Base-by-base conservation (phyloP, 2,113 vertebrate species). In the Aphyosemion australe region DNA sequence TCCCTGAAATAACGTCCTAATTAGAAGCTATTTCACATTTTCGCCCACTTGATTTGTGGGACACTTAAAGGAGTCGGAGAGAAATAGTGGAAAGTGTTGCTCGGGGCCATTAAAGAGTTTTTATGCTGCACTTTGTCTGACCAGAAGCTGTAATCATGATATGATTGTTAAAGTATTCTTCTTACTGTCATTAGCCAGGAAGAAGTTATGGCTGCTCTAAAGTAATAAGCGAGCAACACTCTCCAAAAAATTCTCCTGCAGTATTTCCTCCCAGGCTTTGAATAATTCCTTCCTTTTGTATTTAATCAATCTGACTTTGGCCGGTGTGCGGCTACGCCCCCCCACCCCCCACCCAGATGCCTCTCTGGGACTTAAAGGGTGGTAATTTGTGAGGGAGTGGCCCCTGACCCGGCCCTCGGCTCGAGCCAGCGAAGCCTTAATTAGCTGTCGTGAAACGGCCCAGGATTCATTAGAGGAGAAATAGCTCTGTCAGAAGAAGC, bases 301-400 rank as follows among this genome's bases (percentile, higher is more conserved):
- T 91, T 88, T 90, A 87, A 92, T 93, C 83, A 89, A 89, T 93
- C 90, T 90, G 91, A 91, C 87, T 91, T 92, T 92, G 90, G 85
- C 76, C 61, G 19, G 65, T 15, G 55, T 59, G 57, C 61, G 43
- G 59, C 48, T 53, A 20, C 11, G 7, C 48, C 31, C 13, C 57
- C 51, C 70, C 65, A 58, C 70, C 26, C 61, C 70, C 26, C 55
- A 26, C 19, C 48, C 34, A 1, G 8, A 39, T 60, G 78, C 69
- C 8, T 74, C 76, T 59, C 51, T 47, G 49, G 59, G 75, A 73
- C 26, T 54, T 75, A 83, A 53, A 62, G 70, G 71, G 66, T 69
- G 80, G 79, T 84, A 84, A 89, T 88, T 86, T 15, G 84, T 80
- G 49, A 34, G 75, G 73, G 76, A 43, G 72, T 39, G 84, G 89